Base-by-base conservation (phyloP, 2,113 vertebrate species). In the Eira barbara region DNA sequence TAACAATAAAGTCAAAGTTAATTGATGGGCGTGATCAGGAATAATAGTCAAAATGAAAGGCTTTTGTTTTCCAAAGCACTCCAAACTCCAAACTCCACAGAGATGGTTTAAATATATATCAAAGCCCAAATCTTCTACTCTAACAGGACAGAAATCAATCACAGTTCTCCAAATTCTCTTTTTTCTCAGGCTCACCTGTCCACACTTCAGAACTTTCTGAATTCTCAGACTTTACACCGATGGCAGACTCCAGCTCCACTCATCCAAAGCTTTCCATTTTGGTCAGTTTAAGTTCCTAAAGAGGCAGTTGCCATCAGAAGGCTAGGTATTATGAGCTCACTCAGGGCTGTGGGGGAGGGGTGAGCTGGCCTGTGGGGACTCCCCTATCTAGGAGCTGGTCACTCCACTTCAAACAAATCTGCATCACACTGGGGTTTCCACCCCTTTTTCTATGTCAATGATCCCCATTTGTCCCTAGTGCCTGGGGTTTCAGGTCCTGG, bases 361-460 rank as follows among this genome's bases (percentile, higher is more conserved):
- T 71, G 49, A 49, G 23, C 27, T 89, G 95, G 69, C 59, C 47
- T 14, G 6, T 80, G 81, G 91, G n/a, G 83, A 55, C 47, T 52
- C 39, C 39, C 42, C 14, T 29, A 67, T 81, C 67, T 45, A 52
- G 21, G 47, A 80, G 90, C 65, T n/a, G 27, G 25, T 95, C 78
- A 25, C 74, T 55, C 74, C 39, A 69, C 57, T 94, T 65, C 80
- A 74, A 65, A 83, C 83, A 88, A 89, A 97, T 95, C 93, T 97
- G 88, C 96, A 94, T 97, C 88, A 89, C 93, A 94, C 49, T 94
- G 83, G 87, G 82, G 81, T 18, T 93, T 79, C 59, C 94, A 81
- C 90, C 69, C 85, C 74, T 47, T 97, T 94, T 96, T 81, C 82
- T 73, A 9, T 11, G 55, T 76, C 90, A 65, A 6, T 55, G 94